Base-by-base conservation (phyloP, 1,140 invertebrate genomes). In the Drosophila nannoptera region DNA sequence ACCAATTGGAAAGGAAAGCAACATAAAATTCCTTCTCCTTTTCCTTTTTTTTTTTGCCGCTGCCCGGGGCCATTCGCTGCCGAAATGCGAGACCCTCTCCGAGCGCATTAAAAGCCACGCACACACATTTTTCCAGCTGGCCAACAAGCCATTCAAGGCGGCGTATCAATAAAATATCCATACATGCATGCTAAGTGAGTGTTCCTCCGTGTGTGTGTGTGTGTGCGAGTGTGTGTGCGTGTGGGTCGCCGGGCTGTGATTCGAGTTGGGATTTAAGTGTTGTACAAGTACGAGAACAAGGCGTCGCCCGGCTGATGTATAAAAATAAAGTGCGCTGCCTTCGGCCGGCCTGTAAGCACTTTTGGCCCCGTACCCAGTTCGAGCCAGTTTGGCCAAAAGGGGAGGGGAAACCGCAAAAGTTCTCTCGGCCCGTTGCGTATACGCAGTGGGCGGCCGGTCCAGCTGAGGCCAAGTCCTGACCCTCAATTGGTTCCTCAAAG, bases 131-230 rank as follows among this genome's bases (percentile, higher is more conserved):
- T 75, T 48, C 63, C 75, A 75, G 75, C 62, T 60, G 53, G 56
- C 52, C 68, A 42, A 14, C 40, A 42, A 43, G 33, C 40, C 16
- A 12, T 42, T 48, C 38, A 12, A 50, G 7, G 31, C 45, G 29
- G 50, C 70, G 81, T 86, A 86, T 86, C 82, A 86, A 86, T 86
- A 86, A 87, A 86, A 86, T 86, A 86, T 86, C 74, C 81, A 86
- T 86, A 86, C 82, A 87, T 86, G 82, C 81, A 86, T 86, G 81
- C 75, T 87, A 86, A 86, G 81, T 86, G 87, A 86, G 82, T 86
- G 81, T 69, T 59, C 36, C 40, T 14, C 40, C 16, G 40, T 38
- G 29, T 22, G 9, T 2, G 9, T 14, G 36, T 8, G 0, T 38
- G 36, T 40, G 40, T 49, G 12, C 7, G 12, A 31, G 4, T 11